phyloP scores from a whole-genome alignment of 2,797 vertebrate species.

The Paguma larvata region DNA sequence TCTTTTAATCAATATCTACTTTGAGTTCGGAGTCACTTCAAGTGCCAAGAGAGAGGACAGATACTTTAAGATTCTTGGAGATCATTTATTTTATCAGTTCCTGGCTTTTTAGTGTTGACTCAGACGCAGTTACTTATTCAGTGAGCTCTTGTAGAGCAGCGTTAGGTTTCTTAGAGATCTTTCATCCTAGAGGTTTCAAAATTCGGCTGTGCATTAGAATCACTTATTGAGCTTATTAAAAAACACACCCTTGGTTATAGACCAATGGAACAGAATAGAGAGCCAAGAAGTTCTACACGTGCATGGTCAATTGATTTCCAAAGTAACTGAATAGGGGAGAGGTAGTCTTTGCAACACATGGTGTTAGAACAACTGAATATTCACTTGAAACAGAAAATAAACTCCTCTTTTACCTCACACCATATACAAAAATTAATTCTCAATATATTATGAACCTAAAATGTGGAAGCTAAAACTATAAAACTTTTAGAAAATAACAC shows the following conservation, averaged over 20 bases:
- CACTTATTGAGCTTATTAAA: not conserved
- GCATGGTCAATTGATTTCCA: not conserved
- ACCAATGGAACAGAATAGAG: not conserved
- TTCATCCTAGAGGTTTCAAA: not conserved
- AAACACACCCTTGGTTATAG: not conserved
- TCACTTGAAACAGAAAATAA: slow-evolving; percentile 30
- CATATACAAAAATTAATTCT: slow-evolving; percentile 18
- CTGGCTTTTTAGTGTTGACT: slow-evolving; percentile 43
- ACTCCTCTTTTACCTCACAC: not conserved
- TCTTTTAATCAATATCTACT: slow-evolving; percentile 55
- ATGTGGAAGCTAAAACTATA: not conserved
- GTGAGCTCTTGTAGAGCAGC: not conserved
- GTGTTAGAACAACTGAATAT: not conserved
- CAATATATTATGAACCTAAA: not conserved
- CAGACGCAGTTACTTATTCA: not conserved
- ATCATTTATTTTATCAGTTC: not conserved
- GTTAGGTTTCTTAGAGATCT: not conserved
- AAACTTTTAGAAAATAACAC: not conserved
- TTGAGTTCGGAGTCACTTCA: slow-evolving; percentile 21
- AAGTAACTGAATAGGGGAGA: not conserved
- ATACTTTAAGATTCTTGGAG: slow-evolving; percentile 7
- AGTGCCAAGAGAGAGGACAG: not conserved
- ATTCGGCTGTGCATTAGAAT: not conserved
- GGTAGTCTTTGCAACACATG: not conserved
- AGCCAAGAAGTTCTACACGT: not conserved